Conservation (phyloP, 2,113 vertebrate species). For the Cyanistes caeruleus region DNA sequence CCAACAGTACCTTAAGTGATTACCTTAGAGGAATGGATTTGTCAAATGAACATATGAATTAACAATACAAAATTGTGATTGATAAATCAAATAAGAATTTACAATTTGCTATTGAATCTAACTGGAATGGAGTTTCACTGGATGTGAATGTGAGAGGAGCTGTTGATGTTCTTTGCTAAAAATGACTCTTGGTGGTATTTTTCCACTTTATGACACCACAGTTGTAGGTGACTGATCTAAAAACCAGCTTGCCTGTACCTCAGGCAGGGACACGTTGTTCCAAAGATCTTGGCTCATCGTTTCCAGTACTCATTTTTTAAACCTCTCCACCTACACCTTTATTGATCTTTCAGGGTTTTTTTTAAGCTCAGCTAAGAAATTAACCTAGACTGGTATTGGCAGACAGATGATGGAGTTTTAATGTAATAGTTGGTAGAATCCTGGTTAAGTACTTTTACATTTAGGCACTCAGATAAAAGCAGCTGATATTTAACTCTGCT, state of each 20-base stretch:
- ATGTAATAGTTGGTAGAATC: not conserved
- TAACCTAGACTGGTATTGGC: not conserved
- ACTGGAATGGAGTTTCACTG: conserved; percentile 23
- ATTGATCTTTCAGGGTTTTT: not conserved
- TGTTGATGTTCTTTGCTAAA: conserved; percentile 53
- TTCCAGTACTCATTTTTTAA: conserved; percentile 38
- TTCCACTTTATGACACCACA: conserved; percentile 33
- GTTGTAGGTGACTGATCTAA: conserved; percentile 57
- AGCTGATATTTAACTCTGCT: not conserved
- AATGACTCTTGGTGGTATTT: conserved; percentile 6
- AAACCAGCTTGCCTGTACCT: conserved; percentile 30
- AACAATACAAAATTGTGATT: conserved; percentile 53
- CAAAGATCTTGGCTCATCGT: conserved; percentile 26
- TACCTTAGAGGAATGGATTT: conserved; percentile 55
- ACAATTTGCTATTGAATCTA: conserved; percentile 15
- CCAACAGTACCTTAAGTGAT: conserved; percentile 60
- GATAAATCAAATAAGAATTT: conserved; percentile 56
- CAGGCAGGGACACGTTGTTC: conserved; percentile 34
- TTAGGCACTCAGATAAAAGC: not conserved
- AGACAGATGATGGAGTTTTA: not conserved
- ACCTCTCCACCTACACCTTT: conserved; percentile 1
- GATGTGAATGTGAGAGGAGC: conserved; percentile 9
- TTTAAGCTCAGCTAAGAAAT: not conserved
- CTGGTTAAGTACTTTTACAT: not conserved
- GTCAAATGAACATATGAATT: conserved; percentile 50